Evolutionary conservation across 2,797 vertebrate genomes (phyloP), one percentile per base, ranked within the genome.

Genomic region (Toxotes lorentzi): DNA sequence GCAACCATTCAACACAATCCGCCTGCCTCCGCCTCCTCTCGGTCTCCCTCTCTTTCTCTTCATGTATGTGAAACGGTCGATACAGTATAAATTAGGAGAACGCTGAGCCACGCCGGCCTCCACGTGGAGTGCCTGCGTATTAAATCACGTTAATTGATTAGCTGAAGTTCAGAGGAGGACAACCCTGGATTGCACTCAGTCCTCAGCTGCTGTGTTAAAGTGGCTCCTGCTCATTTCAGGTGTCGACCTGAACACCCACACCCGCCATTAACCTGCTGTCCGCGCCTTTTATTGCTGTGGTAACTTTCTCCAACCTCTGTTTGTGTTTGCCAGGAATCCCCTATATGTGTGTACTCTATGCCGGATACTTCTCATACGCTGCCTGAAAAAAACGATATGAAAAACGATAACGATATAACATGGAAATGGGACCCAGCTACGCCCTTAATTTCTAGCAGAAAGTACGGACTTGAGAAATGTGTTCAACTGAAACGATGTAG

Each of bases 71-170:
- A 69, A 62, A 3, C 61, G 45, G 81, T 89, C 86, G 63, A 91
- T 91, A 81, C 73, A 13, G 89, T 83, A 91, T 92, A 91, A 91
- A 91, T 88, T 84, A 83, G 85, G 65, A 71, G 74, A 78, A 81
- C 73, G 47, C 73, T 17, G 68, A 83, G 79, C 76, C 76, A 32
- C 50, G 58, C 85, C 58, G 72, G 77, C 60, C 21, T 86, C 79
- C 70, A 51, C 61, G 78, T 45, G 73, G 65, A 74, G 72, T 45
- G 82, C 75, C 83, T 58, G 63, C 62, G 82, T 85, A 86, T 92
- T 90, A 91, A 92, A 92, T 92, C 88, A 86, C 53, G 27, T 69
- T 90, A 87, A 93, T 91, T 92, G 87, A 89, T 91, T 89, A 75
- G 82, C 68, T 76, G 74, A 50, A 88, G 88, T 91, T 92, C 88